Conservation (phyloP, 92 coral and sea anemone genomes). For the Bergia sp. region DNA sequence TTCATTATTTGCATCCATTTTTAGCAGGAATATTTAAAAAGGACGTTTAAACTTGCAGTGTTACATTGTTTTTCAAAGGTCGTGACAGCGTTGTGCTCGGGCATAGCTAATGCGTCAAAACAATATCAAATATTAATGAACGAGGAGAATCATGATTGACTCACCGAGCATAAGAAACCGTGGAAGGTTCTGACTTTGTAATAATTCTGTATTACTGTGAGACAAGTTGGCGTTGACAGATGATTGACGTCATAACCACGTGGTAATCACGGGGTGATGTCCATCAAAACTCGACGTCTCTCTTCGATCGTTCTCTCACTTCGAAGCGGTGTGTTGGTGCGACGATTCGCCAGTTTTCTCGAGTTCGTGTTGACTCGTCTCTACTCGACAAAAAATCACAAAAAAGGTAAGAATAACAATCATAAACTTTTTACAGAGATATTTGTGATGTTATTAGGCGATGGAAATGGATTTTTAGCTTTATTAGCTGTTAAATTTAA, state of each 20-base stretch:
- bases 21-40: not conserved
- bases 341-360: not conserved
- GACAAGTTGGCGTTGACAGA: not conserved
- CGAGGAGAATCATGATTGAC: not conserved
- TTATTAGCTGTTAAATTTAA: not conserved
- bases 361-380: not conserved
- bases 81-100: not conserved
- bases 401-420: not conserved
- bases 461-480: not conserved
- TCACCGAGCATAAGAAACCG: not conserved
- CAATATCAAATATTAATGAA: no score
- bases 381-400: constrained; percentile 15
- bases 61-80: not conserved
- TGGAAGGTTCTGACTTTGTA: not conserved
- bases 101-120: not conserved
- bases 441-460: not conserved
- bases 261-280: constrained; percentile 33
- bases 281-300: constrained; percentile 19
- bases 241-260: constrained; percentile 20
- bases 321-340: constrained; percentile 15
- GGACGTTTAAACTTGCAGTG: no score
- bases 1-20: not conserved
- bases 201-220: not conserved
- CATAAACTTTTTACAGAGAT: not conserved
- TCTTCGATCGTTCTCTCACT: constrained; percentile 18